phyloP scores from a whole-genome alignment of 2,113 vertebrate species.

The Cricetomys ansorgei region DNA sequence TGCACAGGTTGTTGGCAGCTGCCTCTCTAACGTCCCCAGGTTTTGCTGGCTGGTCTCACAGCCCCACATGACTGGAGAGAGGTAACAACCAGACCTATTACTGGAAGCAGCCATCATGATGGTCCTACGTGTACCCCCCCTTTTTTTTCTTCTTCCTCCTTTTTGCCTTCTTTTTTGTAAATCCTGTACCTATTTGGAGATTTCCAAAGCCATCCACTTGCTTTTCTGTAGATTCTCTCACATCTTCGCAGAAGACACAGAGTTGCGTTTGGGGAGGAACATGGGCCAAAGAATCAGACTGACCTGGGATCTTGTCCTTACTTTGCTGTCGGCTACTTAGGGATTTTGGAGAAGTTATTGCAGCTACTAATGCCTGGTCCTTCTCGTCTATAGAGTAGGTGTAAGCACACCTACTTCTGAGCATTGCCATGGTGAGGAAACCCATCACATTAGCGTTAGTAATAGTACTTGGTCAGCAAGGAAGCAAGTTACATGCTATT shows the following conservation, averaged over 20 bases:
- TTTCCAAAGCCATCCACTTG: neutral
- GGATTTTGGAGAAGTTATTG: neutral
- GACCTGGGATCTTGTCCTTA: neutral
- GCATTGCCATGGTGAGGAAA: neutral
- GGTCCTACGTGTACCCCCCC: neutral
- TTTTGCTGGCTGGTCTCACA: neutral
- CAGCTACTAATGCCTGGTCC: neutral
- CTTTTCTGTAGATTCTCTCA: neutral
- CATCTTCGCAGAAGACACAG: conserved; percentile 15
- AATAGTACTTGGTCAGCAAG: neutral
- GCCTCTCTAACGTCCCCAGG: neutral
- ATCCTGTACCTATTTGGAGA: neutral
- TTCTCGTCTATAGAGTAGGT: neutral
- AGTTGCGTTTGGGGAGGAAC: neutral
- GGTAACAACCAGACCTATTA: neutral
- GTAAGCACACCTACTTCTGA: neutral
- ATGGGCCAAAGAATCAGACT: neutral
- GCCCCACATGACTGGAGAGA: neutral
- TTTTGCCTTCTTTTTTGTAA: neutral
- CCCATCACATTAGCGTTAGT: neutral
- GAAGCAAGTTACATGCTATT: neutral
- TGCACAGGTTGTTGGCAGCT: neutral
- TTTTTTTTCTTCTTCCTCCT: neutral
- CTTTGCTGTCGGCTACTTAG: neutral
- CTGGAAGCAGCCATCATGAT: neutral